A percentile compares a stretch with the other conserved stretches of the same genome.
These are phyloP conservation scores for Gorilla gorilla DNA, from an alignment of 2,113 vertebrate genomes.

Conservation along the genomic window DNA sequence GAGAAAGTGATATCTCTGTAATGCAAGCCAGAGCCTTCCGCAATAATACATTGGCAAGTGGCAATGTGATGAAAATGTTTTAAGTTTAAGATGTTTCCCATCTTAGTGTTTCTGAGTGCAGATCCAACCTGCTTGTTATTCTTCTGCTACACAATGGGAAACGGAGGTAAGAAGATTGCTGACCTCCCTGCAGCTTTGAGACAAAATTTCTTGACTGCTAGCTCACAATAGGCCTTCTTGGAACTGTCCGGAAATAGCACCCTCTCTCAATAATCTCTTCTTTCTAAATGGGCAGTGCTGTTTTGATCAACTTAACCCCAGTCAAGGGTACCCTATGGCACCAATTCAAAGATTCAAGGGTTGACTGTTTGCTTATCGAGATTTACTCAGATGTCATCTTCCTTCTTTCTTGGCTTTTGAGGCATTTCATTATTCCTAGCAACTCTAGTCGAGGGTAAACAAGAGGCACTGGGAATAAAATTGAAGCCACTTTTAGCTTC, in stretches of 20 bases:
- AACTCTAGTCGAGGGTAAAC: neutral
- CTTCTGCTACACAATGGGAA: neutral
- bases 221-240: neutral
- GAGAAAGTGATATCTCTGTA: slow-evolving; percentile 61
- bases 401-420: slow-evolving; percentile 4
- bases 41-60: neutral
- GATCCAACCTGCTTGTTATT: neutral
- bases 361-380: neutral
- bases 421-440: neutral
- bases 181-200: neutral
- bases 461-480: neutral
- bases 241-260: slow-evolving; percentile 2
- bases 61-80: slow-evolving; percentile 11
- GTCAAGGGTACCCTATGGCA: neutral
- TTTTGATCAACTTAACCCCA: neutral
- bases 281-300: neutral
- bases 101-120: neutral
- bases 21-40: slow-evolving; percentile 50
- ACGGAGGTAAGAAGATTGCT: neutral
- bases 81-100: slow-evolving; percentile 3
- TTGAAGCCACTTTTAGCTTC: neutral
- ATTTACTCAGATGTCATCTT: neutral
- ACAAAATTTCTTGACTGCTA: slow-evolving; percentile 21
- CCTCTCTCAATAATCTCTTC: neutral
- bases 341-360: neutral